Evolutionary conservation across 1,140 invertebrate species (phyloP), one percentile per base, ranked within the genome.

Genomic region (Panagrolaimus sp.): DNA sequence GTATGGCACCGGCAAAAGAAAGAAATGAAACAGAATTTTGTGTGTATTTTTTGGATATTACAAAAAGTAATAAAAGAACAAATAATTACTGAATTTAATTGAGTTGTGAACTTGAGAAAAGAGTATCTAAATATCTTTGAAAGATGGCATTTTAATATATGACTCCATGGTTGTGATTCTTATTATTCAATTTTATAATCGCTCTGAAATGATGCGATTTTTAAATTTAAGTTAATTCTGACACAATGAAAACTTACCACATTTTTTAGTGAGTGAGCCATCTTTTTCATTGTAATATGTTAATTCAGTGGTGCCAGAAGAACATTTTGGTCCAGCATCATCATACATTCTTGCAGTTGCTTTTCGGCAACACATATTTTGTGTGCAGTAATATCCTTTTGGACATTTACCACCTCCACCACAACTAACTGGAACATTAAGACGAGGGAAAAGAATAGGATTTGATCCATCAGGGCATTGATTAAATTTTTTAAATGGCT

Each of bases 381-480:
- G 45, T 10, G 48, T 55, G 62, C 76, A 78, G 17, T 43, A 47
- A 58, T 76, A 77, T 24, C 68, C 66, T 65, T 52, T 65, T 24
- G 76, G 76, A 48, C 76, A 78, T 67, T 52, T 58, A 28, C 70
- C 65, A 17, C 43, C 43, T 21, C 70, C 26, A 45, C 68, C 70
- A 68, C 76, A 78, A 0, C 69, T 63, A 12, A 78, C 55, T 46
- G 76, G 77, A 63, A 67, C 47, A 14, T 78, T 63, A n/a, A 67
- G 80, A 43, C 68, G 26, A n/a, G 76, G 72, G 58, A 78, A 75
- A 12, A 79, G 44, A 47, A 79, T 63, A 15, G 79, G 76, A 5
- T 15, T 17, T 14, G 62, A 43, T 3, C 71, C 79, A 64, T 76
- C 75, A 14, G 78, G 72, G 55, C 79, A 82, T 0, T 38, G 58